Percentiles rank a stretch among this genome's conserved stretches.
phyloP scores from a whole-genome alignment of 2,888 invertebrate genomes.

The Drosophila cyrtoloma region DNA sequence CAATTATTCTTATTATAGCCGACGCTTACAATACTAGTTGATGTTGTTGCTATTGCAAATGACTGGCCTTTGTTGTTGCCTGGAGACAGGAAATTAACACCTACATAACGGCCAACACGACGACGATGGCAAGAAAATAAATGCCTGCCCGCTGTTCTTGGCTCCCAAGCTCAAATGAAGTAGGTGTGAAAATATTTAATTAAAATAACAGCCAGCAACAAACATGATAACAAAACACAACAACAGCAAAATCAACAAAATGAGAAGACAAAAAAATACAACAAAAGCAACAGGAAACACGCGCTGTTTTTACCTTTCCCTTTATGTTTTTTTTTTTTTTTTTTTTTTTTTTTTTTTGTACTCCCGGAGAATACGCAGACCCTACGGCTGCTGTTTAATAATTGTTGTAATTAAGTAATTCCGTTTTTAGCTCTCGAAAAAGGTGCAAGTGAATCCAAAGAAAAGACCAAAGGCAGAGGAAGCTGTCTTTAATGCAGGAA shows the following conservation, averaged over 20 bases:
- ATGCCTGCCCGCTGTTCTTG: slow-evolving; percentile 30
- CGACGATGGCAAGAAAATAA: slow-evolving; percentile 25
- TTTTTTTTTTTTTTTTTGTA: slow-evolving; percentile 11
- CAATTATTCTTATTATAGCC: slow-evolving; percentile 77
- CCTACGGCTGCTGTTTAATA: slow-evolving; percentile 77
- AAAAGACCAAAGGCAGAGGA: slow-evolving; percentile 48
- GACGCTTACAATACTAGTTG: slow-evolving; percentile 36
- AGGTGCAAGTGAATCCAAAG: slow-evolving; percentile 53
- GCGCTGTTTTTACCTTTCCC: slow-evolving; percentile 31
- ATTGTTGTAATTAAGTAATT: slow-evolving; percentile 84
- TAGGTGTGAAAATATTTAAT: slow-evolving; percentile 83
- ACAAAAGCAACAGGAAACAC: slow-evolving; percentile 54
- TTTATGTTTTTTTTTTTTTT: slow-evolving; percentile 16
- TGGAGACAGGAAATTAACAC: slow-evolving; percentile 78
- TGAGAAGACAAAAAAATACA: slow-evolving; percentile 34
- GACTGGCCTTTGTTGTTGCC: slow-evolving; percentile 35
- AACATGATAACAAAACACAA: slow-evolving; percentile 43
- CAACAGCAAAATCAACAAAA: slow-evolving; percentile 5
- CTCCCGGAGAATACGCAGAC: slow-evolving; percentile 45
- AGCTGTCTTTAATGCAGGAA: slow-evolving; percentile 73
- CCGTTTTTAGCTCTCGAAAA: slow-evolving; percentile 52
- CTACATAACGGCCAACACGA: slow-evolving; percentile 55
- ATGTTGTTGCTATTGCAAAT: slow-evolving; percentile 27
- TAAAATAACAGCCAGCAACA: slow-evolving; percentile 74
- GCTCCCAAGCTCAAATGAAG: slow-evolving; percentile 61